Percentiles rank a stretch among this genome's conserved stretches.
phyloP scores from a whole-genome alignment of 2,888 invertebrate species.

The Phengaris alcon region DNA sequence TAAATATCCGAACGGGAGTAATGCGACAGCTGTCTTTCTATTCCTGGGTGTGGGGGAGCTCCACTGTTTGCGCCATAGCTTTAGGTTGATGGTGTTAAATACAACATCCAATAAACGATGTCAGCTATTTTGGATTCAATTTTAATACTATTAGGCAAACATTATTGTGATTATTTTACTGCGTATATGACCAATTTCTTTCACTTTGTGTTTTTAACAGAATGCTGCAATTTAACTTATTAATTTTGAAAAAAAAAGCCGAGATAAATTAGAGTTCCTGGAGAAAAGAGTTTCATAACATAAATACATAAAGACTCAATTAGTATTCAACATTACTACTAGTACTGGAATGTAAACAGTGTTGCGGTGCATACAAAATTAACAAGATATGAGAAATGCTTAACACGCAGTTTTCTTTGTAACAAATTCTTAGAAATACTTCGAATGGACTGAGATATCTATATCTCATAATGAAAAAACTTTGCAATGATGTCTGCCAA shows the following conservation, averaged over 20 bases:
- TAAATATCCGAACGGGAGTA: conserved; percentile 51
- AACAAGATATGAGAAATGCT: background rate
- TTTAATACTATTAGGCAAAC: background rate
- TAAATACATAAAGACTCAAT: no score
- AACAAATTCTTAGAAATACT: no score
- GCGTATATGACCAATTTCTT: no score
- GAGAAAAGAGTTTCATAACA: no score
- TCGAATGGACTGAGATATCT: no score
- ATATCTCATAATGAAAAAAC: no score
- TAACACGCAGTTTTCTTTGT: background rate
- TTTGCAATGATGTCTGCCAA: no score
- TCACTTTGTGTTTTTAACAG: no score
- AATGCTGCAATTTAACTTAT: no score
- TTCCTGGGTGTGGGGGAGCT: conserved; percentile 64
- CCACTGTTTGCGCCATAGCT: conserved; percentile 40
- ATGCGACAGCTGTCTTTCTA: conserved; percentile 70
- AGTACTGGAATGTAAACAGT: background rate
- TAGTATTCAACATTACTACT: no score
- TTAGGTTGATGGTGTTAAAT: conserved; percentile 45
- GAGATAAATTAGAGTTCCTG: no score
- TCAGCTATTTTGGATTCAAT: background rate
- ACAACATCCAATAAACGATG: conserved; percentile 39
- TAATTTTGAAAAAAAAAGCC: no score
- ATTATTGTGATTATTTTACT: background rate
- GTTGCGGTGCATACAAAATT: background rate